Evolutionary conservation across 2,888 invertebrate species (phyloP), one percentile per base, ranked within the genome.

Genomic region (Gnatocerus cornutus): DNA sequence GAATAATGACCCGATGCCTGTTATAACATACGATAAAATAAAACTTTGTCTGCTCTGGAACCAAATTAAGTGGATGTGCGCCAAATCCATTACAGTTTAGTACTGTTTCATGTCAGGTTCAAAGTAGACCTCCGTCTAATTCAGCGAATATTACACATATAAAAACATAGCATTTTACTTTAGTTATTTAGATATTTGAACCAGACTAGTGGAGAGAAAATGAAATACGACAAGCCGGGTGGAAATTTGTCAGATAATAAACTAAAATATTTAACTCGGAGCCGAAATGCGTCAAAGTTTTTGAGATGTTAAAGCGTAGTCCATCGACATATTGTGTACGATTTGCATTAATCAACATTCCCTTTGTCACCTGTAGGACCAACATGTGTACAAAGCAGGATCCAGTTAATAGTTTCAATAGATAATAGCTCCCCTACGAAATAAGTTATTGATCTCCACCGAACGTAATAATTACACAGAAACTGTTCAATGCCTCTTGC

Each of bases 1-100:
- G 8, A 53, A 53, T 37, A 53, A 53, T 53, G 53, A 14, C 29
- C 29, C n/a, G 10, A 30, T 27, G n/a, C 27, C 43, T 27, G 37
- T 33, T 27, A 30, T 45, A 27, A 12, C 14, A 21, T 61, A 16
- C 5, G 13, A 33, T 27, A 46, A 48, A 61, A 61, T 45, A 43
- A 58, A 58, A 58, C 29, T 58, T 45, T 27, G 58, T 58, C 45
- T 41, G 43, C 12, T 29, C 43, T 2, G 16, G 39, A 62, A 53
- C 30, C 37, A 41, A 64, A 64, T 64, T 64, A 64, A 64, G 64
- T 41, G 62, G 62, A 52, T 62, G 50, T 52, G 33, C 48, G 30
- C 48, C 30, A 29, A 39, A 41, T 64, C 64, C 64, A 64, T 64
- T 64, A 64, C 43, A n/a, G 59, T 53, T 63, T 63, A 63, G 63